Evolutionary conservation across 2,888 invertebrate species (phyloP).

Genomic region (Eupithecia tripunctaria): DNA sequence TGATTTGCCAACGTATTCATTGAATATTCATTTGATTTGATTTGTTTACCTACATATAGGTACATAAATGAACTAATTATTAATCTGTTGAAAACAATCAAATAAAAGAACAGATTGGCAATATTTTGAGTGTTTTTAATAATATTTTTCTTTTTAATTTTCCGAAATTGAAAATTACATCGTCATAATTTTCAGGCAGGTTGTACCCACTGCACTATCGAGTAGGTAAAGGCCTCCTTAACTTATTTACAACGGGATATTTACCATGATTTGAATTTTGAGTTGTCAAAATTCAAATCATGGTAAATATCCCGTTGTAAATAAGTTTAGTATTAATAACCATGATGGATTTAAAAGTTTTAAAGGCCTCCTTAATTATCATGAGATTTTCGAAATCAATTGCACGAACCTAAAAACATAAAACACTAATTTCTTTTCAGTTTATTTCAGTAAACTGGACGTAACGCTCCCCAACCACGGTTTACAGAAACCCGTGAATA

Average conservation of each 20-base stretch:
- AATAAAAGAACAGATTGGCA: not conserved
- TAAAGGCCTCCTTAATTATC: too few species aligned
- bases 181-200: not conserved
- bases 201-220: not conserved
- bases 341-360: too few species aligned
- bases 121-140: not conserved
- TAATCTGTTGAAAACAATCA: not conserved
- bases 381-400: not conserved
- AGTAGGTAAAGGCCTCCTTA: too few species aligned
- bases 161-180: not conserved
- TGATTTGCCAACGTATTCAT: slow-evolving; percentile 59
- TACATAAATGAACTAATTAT: not conserved
- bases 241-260: too few species aligned
- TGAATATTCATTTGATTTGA: slow-evolving; percentile 46
- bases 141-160: not conserved
- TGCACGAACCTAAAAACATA: not conserved
- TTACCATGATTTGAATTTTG: too few species aligned
- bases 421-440: not conserved
- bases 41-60: not conserved
- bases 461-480: not conserved
- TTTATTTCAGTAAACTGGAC: not conserved
- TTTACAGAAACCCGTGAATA: not conserved
- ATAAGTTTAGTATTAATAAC: too few species aligned
- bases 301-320: too few species aligned
- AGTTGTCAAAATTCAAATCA: too few species aligned